Evolutionary conservation across 2,113 vertebrate species (phyloP).

Genomic region (Cochlearius cochlearius): DNA sequence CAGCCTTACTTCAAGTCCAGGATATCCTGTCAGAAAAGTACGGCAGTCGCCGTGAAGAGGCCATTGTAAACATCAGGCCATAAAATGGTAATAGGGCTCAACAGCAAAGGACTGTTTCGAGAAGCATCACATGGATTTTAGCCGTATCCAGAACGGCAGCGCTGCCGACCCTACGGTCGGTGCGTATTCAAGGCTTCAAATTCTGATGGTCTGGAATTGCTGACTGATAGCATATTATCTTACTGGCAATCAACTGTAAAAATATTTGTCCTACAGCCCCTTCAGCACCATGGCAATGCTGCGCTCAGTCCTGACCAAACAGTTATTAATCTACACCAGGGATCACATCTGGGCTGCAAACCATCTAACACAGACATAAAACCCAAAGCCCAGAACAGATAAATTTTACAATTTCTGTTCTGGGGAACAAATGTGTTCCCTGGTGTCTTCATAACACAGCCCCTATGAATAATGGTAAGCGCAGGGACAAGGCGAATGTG

Average conservation of each 20-base stretch:
- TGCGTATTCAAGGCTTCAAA: not conserved
- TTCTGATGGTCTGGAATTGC: rapidly evolving
- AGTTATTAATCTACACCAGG: not conserved
- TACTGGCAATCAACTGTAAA: not conserved
- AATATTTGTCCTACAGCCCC: not conserved
- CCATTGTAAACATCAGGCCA: not conserved
- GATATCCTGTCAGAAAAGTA: not conserved
- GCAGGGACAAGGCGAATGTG: not conserved
- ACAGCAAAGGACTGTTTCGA: not conserved
- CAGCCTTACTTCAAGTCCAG: not conserved
- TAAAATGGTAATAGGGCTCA: not conserved
- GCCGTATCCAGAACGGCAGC: not conserved
- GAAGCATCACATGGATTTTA: not conserved
- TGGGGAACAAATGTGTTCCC: not conserved
- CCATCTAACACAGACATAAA: not conserved
- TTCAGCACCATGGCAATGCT: not conserved
- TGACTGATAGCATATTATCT: not conserved
- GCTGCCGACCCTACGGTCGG: rapidly evolving
- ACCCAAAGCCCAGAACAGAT: not conserved
- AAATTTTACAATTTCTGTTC: not conserved
- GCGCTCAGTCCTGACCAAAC: not conserved
- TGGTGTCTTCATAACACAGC: not conserved
- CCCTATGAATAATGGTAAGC: rapidly evolving
- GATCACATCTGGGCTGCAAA: not conserved
- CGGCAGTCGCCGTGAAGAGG: not conserved